Base-by-base conservation (phyloP, 2,113 vertebrate genomes). In the Rhinopithecus roxellana region DNA sequence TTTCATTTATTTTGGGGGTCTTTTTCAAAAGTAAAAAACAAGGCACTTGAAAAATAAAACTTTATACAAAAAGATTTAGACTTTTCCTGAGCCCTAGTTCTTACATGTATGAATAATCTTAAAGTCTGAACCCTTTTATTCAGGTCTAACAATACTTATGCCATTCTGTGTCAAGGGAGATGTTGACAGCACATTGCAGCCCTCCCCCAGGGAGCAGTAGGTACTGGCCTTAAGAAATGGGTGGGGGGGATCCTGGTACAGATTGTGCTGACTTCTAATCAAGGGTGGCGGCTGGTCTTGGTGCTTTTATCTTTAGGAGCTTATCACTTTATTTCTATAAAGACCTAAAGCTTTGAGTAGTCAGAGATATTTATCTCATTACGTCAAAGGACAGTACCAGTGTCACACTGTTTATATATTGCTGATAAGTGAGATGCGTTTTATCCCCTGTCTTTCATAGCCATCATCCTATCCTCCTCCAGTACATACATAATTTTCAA, bases 21-120 rank as follows among this genome's bases (percentile, higher is more conserved):
- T 89, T 97, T 95, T 95, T 84, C 6, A 52, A 78, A 89, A 52
- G 30, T n/a, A 35, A 90, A 85, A 90, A 90, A 16, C 8, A 72
- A 40, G 16, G 11, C n/a, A 48, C 55, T 11, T 90, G 16, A 86
- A 93, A 86, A 61, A 84, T 43, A 9, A 95, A 8, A n/a, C 43
- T 95, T 77, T 40, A 69, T 40, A 77, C 20, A 88, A 70, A 90
- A 90, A 61, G 77, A 69, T 45, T 81, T 52, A 89, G 27, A 55
- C 32, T 40, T 78, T 23, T 74, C 22, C 57, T 52, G 57, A 94
- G 55, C 18, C 50, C 83, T 61, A 91, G 70, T 72, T 35, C 22
- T 84, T 74, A 84, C 20, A 84, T 80, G 27, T 80, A 40, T 79
- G 25, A 83, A 17, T 74, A 69, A 82, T 70, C 23, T 87, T 50